Percentiles rank a stretch among this genome's conserved stretches.
Conservation (phyloP, 1,140 invertebrate species). For the Aphaenogaster floridana region DNA sequence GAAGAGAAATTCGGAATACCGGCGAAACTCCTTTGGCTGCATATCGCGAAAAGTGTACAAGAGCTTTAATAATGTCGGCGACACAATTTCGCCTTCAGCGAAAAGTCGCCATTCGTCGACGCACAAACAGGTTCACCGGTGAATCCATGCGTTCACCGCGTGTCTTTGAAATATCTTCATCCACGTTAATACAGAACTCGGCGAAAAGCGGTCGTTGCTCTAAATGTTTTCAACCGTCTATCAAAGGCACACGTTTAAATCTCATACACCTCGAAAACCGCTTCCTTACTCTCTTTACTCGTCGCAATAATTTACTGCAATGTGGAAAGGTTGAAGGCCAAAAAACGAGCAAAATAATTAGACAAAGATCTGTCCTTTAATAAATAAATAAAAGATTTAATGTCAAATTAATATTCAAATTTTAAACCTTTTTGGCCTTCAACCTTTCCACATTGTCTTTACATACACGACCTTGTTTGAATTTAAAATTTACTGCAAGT, state of each 20-base stretch:
- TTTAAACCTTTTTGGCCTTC: too few relatives aligned
- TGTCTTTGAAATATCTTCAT: conserved; percentile 28
- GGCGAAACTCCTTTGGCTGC: neutral
- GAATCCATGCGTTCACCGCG: conserved; percentile 33
- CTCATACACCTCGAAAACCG: neutral
- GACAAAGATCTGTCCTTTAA: too few relatives aligned
- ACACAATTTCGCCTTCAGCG: conserved; percentile 35
- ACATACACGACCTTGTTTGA: too few relatives aligned
- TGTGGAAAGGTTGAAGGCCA: too few relatives aligned
- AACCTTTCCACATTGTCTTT: too few relatives aligned
- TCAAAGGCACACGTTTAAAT: conserved; percentile 2
- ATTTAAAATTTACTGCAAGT: neutral
- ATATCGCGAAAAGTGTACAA: conserved; percentile 8
- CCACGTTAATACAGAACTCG: conserved; percentile 31
- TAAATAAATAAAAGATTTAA: too few relatives aligned
- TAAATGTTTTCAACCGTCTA: neutral
- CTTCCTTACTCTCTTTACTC: neutral
- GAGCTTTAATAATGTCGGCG: conserved; percentile 64
- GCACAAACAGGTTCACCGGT: conserved; percentile 26
- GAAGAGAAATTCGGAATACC: conserved; percentile 52
- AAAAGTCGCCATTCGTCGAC: conserved; percentile 18
- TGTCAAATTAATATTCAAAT: too few relatives aligned
- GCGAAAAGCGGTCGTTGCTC: neutral
- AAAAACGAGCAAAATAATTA: too few relatives aligned
- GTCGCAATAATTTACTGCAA: neutral